Conservation (phyloP, 1,140 invertebrate genomes). For the Dendroctonus ponderosae region DNA sequence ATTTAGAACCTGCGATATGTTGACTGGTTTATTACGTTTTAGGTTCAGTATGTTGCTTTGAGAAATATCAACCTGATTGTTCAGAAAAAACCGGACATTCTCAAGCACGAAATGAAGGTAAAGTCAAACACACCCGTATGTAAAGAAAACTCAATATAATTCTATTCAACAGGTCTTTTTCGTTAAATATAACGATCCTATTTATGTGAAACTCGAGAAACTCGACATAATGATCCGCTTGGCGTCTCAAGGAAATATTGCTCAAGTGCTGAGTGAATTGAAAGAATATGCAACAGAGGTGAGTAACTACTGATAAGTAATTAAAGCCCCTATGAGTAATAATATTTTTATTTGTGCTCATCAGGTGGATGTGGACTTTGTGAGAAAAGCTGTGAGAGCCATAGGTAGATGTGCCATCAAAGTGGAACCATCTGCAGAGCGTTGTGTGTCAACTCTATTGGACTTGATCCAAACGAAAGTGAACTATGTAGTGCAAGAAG, state of each 20-base stretch:
- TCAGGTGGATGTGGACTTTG: constrained; percentile 96
- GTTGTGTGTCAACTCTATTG: constrained; percentile 97
- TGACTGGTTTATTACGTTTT: not conserved
- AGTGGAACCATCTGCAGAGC: constrained; percentile 97
- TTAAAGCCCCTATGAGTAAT: not conserved
- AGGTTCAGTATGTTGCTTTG: constrained; percentile 96
- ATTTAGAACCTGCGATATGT: not conserved
- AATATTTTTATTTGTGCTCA: not conserved
- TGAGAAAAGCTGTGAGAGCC: constrained; percentile 95
- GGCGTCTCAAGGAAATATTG: constrained; percentile 97
- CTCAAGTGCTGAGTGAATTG: constrained; percentile 96
- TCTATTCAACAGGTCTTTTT: constrained; percentile 77
- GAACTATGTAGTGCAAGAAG: constrained; percentile 99
- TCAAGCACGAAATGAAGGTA: constrained; percentile 99
- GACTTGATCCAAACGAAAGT: constrained; percentile 99
- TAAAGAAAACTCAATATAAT: constrained; percentile 41
- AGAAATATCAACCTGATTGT: constrained; percentile 99
- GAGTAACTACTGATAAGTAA: constrained; percentile 2
- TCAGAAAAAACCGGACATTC: constrained; percentile 96
- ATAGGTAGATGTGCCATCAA: constrained; percentile 99
- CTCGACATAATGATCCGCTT: constrained; percentile 99
- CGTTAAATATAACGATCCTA: constrained; percentile 99
- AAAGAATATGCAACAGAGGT: constrained; percentile 99
- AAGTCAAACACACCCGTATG: not conserved
- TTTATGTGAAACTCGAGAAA: constrained; percentile 99